A percentile compares a stretch with the other conserved stretches of the same genome.
Conservation (phyloP, 2,888 invertebrate species). For the Pelosia muscerda region DNA sequence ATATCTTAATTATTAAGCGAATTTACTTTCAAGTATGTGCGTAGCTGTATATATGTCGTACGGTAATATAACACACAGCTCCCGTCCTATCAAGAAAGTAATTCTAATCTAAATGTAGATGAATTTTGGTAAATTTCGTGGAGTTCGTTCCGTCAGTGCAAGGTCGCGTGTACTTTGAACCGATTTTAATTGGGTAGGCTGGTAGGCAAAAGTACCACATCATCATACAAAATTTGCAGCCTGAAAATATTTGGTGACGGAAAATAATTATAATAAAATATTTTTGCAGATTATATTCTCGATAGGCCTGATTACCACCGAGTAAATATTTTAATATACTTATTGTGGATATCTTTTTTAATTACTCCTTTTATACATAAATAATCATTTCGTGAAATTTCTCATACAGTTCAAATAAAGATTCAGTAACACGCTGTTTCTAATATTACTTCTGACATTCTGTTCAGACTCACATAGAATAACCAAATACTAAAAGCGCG, state of each 20-base stretch:
- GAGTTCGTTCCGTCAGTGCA: slow-evolving; percentile 51
- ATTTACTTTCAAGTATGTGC: background rate
- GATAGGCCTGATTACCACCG: no score
- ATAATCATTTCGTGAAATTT: background rate
- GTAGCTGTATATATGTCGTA: background rate
- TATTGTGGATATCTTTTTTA: background rate
- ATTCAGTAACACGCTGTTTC: background rate
- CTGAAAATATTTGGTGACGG: background rate
- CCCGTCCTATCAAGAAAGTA: slow-evolving; percentile 52
- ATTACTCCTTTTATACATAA: background rate
- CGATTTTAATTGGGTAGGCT: slow-evolving; percentile 65
- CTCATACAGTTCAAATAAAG: no score
- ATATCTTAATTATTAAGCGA: no score
- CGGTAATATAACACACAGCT: slow-evolving; percentile 29
- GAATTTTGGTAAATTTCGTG: slow-evolving; percentile 52
- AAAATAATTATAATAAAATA: background rate
- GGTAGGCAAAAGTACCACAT: slow-evolving; percentile 32
- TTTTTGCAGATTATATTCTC: background rate
- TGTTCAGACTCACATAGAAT: no score
- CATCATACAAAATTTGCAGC: background rate
- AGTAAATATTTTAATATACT: no score
- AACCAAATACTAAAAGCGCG: no score
- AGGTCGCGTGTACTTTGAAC: slow-evolving; percentile 55
- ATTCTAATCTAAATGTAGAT: slow-evolving; percentile 64
- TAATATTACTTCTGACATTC: no score